phyloP scores from a whole-genome alignment of 2,797 vertebrate genomes.

The Sebastes steindachneri region DNA sequence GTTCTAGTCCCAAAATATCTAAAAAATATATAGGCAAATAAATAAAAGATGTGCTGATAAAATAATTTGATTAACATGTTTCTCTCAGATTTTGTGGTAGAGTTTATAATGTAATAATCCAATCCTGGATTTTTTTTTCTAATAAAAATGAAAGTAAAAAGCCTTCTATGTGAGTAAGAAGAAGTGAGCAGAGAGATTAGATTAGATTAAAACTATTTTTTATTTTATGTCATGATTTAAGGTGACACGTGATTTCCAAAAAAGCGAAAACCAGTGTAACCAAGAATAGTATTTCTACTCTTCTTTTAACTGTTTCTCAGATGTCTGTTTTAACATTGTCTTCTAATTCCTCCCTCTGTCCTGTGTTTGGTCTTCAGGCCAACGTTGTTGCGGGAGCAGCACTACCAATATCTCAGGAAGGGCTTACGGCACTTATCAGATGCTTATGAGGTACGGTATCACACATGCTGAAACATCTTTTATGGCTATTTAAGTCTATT shows the following conservation, averaged over 20 bases:
- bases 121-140: background rate
- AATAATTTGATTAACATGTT: background rate
- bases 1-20: background rate
- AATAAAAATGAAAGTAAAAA: background rate
- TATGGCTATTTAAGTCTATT: background rate
- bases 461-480: background rate
- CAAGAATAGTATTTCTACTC: background rate
- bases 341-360: background rate
- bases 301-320: background rate
- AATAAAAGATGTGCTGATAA: background rate
- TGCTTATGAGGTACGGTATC: constrained; percentile 90
- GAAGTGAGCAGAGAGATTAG: background rate
- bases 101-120: background rate
- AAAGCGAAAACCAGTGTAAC: background rate
- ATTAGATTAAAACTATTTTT: too few relatives aligned
- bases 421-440: constrained; percentile 94
- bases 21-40: background rate
- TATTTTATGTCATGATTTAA: background rate
- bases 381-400: constrained; percentile 90
- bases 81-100: background rate
- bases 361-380: constrained; percentile 80
- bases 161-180: background rate
- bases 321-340: background rate
- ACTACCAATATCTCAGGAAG: constrained; percentile 95
- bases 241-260: background rate